A percentile compares a stretch with the other conserved stretches of the same genome.
phyloP scores from a whole-genome alignment of 2,113 vertebrate genomes.

The Spheniscus mendiculus region DNA sequence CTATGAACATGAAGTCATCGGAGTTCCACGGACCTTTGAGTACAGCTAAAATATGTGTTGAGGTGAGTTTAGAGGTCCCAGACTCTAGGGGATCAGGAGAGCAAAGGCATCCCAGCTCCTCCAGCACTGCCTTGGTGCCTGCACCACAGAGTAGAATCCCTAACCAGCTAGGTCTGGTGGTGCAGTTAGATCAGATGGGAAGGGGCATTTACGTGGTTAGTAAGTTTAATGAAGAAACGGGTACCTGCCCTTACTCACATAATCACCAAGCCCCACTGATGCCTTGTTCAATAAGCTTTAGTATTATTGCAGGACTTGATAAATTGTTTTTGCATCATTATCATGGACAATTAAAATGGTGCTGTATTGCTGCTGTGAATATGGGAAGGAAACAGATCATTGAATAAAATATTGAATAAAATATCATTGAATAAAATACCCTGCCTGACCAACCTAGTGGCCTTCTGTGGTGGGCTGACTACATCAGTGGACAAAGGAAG shows the following conservation, averaged over 20 bases:
- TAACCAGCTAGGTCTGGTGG: neutral
- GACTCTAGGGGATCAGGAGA: neutral
- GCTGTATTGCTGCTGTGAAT: neutral
- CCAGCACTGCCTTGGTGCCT: neutral
- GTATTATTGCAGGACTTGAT: neutral
- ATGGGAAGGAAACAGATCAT: neutral
- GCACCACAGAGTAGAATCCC: too few species aligned
- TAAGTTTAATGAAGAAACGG: neutral
- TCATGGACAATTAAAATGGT: neutral
- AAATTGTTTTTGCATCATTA: neutral
- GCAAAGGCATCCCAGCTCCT: neutral
- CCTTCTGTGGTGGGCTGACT: too few species aligned
- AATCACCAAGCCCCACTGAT: neutral
- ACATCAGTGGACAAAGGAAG: too few species aligned
- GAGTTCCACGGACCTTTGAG: neutral
- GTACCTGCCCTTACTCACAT: neutral
- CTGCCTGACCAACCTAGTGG: too few species aligned
- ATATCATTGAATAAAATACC: too few species aligned
- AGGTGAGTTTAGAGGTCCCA: neutral
- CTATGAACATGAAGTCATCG: neutral
- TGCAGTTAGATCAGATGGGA: neutral
- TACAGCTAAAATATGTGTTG: neutral
- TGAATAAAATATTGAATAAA: neutral
- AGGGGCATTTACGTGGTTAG: neutral
- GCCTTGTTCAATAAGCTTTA: neutral